These are phyloP conservation scores for Hypothenemus hampei DNA, from an alignment of 1,140 invertebrate genomes.

Conservation along the genomic window DNA sequence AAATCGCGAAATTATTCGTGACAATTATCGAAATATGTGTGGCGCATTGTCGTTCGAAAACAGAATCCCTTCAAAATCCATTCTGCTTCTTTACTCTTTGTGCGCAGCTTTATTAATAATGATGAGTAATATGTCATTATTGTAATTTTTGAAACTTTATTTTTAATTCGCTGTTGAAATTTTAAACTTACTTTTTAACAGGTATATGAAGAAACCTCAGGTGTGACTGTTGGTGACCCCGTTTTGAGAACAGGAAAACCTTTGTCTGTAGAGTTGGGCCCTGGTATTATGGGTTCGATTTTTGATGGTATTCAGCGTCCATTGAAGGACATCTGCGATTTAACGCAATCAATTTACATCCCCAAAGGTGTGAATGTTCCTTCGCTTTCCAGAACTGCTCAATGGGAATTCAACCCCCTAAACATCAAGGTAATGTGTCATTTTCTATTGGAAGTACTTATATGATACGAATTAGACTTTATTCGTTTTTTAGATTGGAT, in stretches of 20 bases:
- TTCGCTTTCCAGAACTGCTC: slow-evolving; percentile 70
- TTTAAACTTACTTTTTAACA: slow-evolving; percentile 1
- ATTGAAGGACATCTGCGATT: slow-evolving; percentile 90
- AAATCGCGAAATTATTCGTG: too few relatives aligned
- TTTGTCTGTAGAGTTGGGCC: slow-evolving; percentile 96
- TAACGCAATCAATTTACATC: slow-evolving; percentile 97
- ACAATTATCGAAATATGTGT: too few relatives aligned
- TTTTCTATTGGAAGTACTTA: neutral
- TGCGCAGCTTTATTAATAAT: too few relatives aligned
- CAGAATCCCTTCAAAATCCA: too few relatives aligned
- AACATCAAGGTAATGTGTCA: slow-evolving; percentile 69
- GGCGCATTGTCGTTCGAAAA: too few relatives aligned
- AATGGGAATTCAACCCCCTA: slow-evolving; percentile 92
- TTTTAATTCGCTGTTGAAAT: too few relatives aligned
- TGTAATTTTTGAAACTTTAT: too few relatives aligned
- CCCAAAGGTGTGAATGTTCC: slow-evolving; percentile 97
- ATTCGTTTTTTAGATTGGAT: slow-evolving; percentile 62
- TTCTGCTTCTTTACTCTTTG: too few relatives aligned
- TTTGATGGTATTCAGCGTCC: slow-evolving; percentile 99
- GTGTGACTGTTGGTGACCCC: slow-evolving; percentile 98
- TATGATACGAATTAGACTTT: neutral
- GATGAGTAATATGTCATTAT: too few relatives aligned
- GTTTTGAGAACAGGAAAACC: slow-evolving; percentile 97
- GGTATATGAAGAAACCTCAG: slow-evolving; percentile 96
- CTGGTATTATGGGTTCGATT: slow-evolving; percentile 98